Percentiles rank a stretch among this genome's conserved stretches.
These are phyloP conservation scores for Andrena chrysosceles DNA, from an alignment of 2,888 invertebrate species.

Conservation along the genomic window DNA sequence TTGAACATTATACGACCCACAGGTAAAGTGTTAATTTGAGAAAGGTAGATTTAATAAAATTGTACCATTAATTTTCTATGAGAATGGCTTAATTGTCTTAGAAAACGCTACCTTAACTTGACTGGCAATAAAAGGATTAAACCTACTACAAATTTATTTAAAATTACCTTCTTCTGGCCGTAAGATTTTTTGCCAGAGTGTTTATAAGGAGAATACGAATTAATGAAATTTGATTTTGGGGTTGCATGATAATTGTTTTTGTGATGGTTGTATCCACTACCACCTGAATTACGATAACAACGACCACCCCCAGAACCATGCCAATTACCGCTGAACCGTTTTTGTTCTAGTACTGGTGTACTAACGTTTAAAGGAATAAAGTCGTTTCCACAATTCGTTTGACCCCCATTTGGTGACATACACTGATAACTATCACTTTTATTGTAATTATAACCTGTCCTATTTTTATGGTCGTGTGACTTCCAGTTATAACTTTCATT, in stretches of 20 bases:
- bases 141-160: not conserved
- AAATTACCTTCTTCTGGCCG: conserved; percentile 66
- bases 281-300: conserved; percentile 51
- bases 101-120: no score
- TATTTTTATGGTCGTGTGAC: conserved; percentile 43
- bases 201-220: conserved; percentile 63
- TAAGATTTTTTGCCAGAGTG: conserved; percentile 56
- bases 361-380: conserved; percentile 76
- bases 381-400: conserved; percentile 55
- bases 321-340: conserved; percentile 64
- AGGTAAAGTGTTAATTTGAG: no score
- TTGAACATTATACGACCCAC: no score
- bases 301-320: conserved; percentile 50
- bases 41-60: no score
- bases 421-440: conserved; percentile 55
- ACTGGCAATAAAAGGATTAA: no score
- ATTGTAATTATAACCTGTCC: conserved; percentile 67
- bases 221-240: conserved; percentile 67
- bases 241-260: conserved; percentile 66
- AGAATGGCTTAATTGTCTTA: no score
- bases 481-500: conserved; percentile 64
- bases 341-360: conserved; percentile 61
- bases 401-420: conserved; percentile 54
- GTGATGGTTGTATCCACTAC: conserved; percentile 55
- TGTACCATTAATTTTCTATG: no score